These are phyloP conservation scores for Theretra japonica DNA, from an alignment of 2,888 invertebrate genomes.

Conservation along the genomic window DNA sequence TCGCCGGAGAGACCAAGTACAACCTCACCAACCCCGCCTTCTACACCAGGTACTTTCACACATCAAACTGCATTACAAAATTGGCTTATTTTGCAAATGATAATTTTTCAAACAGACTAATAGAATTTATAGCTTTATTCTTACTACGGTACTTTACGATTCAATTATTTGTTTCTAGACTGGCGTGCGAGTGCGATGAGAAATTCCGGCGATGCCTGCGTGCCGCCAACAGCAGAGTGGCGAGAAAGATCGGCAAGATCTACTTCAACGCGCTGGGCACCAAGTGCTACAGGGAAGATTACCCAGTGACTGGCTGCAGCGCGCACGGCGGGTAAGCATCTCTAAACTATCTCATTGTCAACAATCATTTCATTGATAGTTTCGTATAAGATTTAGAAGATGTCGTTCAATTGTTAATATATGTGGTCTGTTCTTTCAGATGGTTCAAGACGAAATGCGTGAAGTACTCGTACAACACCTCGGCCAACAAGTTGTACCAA, in stretches of 20 bases:
- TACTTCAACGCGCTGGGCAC: conserved; percentile 75
- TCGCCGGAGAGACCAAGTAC: conserved; percentile 80
- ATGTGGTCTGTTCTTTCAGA: conserved; percentile 35
- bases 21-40: conserved; percentile 86
- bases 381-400: too few species aligned
- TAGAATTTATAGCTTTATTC: too few species aligned
- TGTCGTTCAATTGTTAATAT: too few species aligned
- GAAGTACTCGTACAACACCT: conserved; percentile 61
- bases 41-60: conserved; percentile 79
- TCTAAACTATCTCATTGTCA: neutral
- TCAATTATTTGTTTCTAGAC: too few species aligned
- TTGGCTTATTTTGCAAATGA: too few species aligned
- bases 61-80: neutral
- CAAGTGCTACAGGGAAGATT: conserved; percentile 79
- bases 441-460: conserved; percentile 54
- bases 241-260: conserved; percentile 64
- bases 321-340: conserved; percentile 23
- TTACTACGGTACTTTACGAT: too few species aligned
- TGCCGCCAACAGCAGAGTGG: conserved; percentile 47
- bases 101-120: neutral
- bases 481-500: conserved; percentile 61
- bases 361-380: too few species aligned
- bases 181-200: conserved; percentile 65
- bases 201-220: conserved; percentile 67
- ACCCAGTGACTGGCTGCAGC: conserved; percentile 39